Conservation (phyloP, 1,140 invertebrate species). For the Cyclina sinensis region DNA sequence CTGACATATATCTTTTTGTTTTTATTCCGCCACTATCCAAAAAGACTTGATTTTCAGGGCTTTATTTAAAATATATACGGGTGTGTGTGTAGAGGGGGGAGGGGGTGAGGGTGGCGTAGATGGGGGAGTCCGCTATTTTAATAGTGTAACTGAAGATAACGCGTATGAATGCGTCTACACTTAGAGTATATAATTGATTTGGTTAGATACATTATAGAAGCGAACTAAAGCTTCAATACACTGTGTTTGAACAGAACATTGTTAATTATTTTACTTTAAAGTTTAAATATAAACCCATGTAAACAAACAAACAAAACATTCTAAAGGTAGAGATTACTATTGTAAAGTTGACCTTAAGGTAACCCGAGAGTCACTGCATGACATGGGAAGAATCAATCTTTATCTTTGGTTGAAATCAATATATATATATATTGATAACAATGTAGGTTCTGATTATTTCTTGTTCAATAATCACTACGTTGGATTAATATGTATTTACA, state of each 20-base stretch:
- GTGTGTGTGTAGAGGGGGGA: background rate
- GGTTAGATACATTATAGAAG: background rate
- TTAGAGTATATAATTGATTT: background rate
- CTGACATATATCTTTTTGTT: too few species aligned
- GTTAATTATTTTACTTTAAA: conserved; percentile 37
- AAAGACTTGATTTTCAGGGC: too few species aligned
- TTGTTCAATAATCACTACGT: too few species aligned
- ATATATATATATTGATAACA: too few species aligned
- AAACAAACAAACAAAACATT: conserved; percentile 34
- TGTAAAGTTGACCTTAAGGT: background rate
- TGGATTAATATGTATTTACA: too few species aligned
- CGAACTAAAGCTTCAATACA: background rate
- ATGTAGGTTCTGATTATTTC: too few species aligned
- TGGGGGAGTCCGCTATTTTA: background rate
- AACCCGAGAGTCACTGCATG: background rate
- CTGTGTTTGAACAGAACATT: background rate
- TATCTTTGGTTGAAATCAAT: background rate
- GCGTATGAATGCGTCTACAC: background rate
- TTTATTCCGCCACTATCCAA: too few species aligned
- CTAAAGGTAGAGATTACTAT: background rate
- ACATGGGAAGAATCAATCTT: background rate
- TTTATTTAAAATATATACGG: background rate
- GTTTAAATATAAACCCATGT: conserved; percentile 43
- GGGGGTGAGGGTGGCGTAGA: background rate
- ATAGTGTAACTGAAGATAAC: background rate